Evolutionary conservation across 1,140 invertebrate species (phyloP).

Genomic region (Eriosoma lanigerum): DNA sequence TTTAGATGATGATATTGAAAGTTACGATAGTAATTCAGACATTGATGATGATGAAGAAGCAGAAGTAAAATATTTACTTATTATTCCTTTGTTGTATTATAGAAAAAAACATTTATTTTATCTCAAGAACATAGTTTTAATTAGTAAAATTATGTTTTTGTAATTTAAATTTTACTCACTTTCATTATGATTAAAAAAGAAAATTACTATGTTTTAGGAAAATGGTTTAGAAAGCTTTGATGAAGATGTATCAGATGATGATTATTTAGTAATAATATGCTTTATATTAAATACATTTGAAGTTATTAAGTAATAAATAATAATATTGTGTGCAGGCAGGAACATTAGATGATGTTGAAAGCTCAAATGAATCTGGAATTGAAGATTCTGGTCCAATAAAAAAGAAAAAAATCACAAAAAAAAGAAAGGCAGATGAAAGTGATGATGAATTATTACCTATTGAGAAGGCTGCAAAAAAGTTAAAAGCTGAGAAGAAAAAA

Average conservation of each 20-base stretch:
- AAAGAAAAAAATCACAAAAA: constrained; percentile 60
- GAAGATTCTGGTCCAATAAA: constrained; percentile 56
- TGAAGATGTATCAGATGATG: constrained; percentile 54
- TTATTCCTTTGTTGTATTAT: constrained; percentile 45
- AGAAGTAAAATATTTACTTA: constrained; percentile 27
- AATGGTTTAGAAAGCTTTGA: constrained; percentile 53
- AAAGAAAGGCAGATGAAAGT: constrained; percentile 63
- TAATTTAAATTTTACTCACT: too few species aligned
- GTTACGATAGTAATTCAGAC: constrained; percentile 52
- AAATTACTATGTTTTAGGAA: too few species aligned
- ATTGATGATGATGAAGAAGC: constrained; percentile 54
- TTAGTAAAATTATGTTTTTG: too few species aligned
- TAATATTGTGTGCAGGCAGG: constrained; percentile 58
- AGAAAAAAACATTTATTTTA: neutral
- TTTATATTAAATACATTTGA: neutral
- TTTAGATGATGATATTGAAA: constrained; percentile 49
- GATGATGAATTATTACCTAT: constrained; percentile 78
- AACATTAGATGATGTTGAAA: constrained; percentile 56
- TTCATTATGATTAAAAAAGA: too few species aligned
- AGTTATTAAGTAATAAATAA: constrained; percentile 27
- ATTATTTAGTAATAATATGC: constrained; percentile 39
- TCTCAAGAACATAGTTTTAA: too few species aligned
- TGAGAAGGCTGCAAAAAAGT: constrained; percentile 80
- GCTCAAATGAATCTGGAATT: constrained; percentile 56
- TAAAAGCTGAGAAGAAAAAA: constrained; percentile 72